Percentiles rank a stretch among this genome's conserved stretches.
These are phyloP conservation scores for Conchocele bisecta DNA, from an alignment of 2,888 invertebrate genomes.

Conservation along the genomic window DNA sequence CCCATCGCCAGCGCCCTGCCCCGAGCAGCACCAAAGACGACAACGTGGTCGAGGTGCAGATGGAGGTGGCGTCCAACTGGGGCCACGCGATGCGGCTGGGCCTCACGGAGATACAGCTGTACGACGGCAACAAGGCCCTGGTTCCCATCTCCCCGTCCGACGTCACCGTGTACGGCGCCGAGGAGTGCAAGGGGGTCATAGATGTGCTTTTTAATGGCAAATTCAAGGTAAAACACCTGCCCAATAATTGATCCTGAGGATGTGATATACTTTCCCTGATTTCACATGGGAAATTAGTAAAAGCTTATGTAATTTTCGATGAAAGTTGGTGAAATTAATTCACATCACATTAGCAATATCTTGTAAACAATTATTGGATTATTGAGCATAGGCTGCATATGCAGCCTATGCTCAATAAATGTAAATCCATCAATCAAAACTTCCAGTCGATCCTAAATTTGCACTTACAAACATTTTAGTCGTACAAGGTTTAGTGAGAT, in stretches of 20 bases:
- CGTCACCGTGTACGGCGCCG: slow-evolving; percentile 73
- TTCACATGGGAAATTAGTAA: not conserved
- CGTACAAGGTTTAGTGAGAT: too few relatives aligned
- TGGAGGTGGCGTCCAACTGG: slow-evolving; percentile 80
- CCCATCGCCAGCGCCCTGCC: too few relatives aligned
- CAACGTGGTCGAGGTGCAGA: slow-evolving; percentile 61
- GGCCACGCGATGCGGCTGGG: slow-evolving; percentile 79
- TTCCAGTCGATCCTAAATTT: too few relatives aligned
- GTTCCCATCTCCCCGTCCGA: slow-evolving; percentile 69
- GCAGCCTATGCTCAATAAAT: too few relatives aligned
- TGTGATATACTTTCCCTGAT: not conserved
- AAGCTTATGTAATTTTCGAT: not conserved
- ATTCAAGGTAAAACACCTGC: slow-evolving; percentile 73
- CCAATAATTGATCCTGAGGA: not conserved
- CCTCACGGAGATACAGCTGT: slow-evolving; percentile 81
- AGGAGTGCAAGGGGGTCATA: slow-evolving; percentile 62
- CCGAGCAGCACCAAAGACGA: slow-evolving; percentile 13
- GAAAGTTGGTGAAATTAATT: too few relatives aligned
- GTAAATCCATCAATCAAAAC: too few relatives aligned
- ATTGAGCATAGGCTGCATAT: too few relatives aligned
- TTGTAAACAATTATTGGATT: too few relatives aligned
- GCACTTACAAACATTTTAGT: too few relatives aligned
- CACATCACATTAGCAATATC: too few relatives aligned
- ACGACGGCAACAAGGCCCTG: slow-evolving; percentile 68
- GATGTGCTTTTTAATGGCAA: slow-evolving; percentile 79